phyloP scores from a whole-genome alignment of 1,140 invertebrate species.

The Orchesella cincta region DNA sequence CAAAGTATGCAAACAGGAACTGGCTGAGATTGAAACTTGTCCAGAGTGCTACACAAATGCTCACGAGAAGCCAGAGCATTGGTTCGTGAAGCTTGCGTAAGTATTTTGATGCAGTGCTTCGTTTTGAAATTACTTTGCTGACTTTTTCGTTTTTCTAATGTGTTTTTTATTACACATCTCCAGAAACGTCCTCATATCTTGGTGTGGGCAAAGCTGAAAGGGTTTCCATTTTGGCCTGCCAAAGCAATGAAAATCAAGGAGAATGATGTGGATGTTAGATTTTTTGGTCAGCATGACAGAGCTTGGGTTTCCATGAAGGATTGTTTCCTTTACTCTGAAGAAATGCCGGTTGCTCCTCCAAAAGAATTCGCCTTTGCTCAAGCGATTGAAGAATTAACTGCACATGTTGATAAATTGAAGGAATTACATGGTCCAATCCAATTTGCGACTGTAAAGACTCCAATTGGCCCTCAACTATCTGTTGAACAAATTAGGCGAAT shows the following conservation, averaged over 20 bases:
- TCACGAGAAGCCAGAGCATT: constrained; percentile 75
- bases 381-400: constrained; percentile 70
- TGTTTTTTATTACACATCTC: too few species aligned
- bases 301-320: constrained; percentile 84
- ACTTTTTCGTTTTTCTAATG: too few species aligned
- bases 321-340: constrained; percentile 76
- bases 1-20: constrained; percentile 80
- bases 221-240: constrained; percentile 92
- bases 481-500: constrained; percentile 43
- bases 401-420: constrained; percentile 72
- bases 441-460: constrained; percentile 72
- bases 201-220: constrained; percentile 90
- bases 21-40: constrained; percentile 90
- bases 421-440: constrained; percentile 74
- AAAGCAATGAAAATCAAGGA: constrained; percentile 80
- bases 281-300: constrained; percentile 89
- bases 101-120: too few species aligned
- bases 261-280: constrained; percentile 80
- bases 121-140: too few species aligned
- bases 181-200: constrained; percentile 78
- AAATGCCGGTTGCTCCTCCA: constrained; percentile 64
- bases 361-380: constrained; percentile 66
- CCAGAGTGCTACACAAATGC: constrained; percentile 82
- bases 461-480: constrained; percentile 53
- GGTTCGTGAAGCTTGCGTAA: constrained; percentile 92